phyloP scores from a whole-genome alignment of 92 coral and sea anemone species.

The Virgularia gustaviana region DNA sequence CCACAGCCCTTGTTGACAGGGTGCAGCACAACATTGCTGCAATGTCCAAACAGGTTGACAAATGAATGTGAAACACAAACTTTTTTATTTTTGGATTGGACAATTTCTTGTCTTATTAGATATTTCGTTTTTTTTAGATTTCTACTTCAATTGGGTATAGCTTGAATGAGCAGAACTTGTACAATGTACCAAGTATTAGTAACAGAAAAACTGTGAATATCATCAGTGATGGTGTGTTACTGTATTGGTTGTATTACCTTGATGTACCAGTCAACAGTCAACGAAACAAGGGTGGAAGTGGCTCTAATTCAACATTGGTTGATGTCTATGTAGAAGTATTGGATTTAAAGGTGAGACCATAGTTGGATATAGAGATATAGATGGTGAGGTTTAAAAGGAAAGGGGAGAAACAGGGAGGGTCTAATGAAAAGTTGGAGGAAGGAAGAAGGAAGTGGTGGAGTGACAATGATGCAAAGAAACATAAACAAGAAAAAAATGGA shows the following conservation, averaged over 20 bases:
- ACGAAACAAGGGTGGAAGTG: conserved; percentile 9
- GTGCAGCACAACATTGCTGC: too few relatives aligned
- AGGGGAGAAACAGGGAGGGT: not conserved
- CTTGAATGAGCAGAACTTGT: not conserved
- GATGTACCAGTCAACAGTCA: conserved; percentile 22
- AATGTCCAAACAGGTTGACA: too few relatives aligned
- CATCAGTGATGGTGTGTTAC: conserved; percentile 63
- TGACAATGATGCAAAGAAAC: too few relatives aligned
- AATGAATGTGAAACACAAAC: too few relatives aligned
- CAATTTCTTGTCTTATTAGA: not conserved
- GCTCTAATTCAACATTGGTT: conserved; percentile 17
- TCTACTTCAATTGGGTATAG: not conserved
- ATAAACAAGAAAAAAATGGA: too few relatives aligned
- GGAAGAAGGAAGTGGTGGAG: not conserved
- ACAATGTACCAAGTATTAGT: not conserved
- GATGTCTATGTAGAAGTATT: conserved; percentile 57
- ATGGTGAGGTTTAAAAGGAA: too few relatives aligned
- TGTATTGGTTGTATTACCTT: conserved; percentile 60
- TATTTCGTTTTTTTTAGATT: not conserved
- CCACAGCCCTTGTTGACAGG: too few relatives aligned
- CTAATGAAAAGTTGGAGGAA: not conserved
- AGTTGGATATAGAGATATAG: not conserved
- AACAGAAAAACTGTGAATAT: conserved; percentile 59
- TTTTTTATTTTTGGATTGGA: too few relatives aligned
- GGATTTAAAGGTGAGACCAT: conserved; percentile 40